Evolutionary conservation across 2,797 vertebrate genomes (phyloP), one percentile per base, ranked within the genome.

Genomic region (Muraenolepis orangiensis): DNA sequence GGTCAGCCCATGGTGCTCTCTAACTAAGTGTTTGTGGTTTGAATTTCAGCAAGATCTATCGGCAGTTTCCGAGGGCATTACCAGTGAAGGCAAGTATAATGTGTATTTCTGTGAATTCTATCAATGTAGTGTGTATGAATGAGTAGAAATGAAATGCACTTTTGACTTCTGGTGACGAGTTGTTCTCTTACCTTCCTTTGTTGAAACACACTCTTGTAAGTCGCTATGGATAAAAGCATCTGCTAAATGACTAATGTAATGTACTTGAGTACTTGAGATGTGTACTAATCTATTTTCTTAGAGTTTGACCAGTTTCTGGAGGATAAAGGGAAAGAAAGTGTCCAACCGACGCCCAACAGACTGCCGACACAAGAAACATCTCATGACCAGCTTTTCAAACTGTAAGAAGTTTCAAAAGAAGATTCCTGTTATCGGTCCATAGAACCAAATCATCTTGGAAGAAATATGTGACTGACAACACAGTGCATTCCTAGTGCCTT

Each of bases 241-340:
- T n/a, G n/a, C n/a, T n/a, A n/a, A n/a, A n/a, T n/a, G n/a, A n/a
- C n/a, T n/a, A n/a, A n/a, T n/a, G n/a, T n/a, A n/a, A n/a, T n/a
- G n/a, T n/a, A 42, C 14, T 42, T 51, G 46, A 20, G 18, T 6
- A 5, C n/a, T 18, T 57, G 20, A 42, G 8, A 40, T 28, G 11
- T 6, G 8, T 67, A 1, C 34, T 0, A 66, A 31, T 67, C 8
- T 11, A 34, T 4, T 81, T 8, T 38, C 6, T 61, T 18, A 94
- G 94, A 94, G n/a, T 94, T 95, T 82, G 92, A 94, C 73, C 86
- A 81, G 81, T 95, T 95, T 79, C 82, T 95, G 78, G 87, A 93
- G 10, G 82, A 93, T 69, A 87, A 92, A 68, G 91, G 86, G 0
- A 90, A 81, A 74, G 74, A 84, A 42, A 75, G 72, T 23, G 46